phyloP scores from a whole-genome alignment of 92 coral and sea anemone species.

The Siderastrea radians region DNA sequence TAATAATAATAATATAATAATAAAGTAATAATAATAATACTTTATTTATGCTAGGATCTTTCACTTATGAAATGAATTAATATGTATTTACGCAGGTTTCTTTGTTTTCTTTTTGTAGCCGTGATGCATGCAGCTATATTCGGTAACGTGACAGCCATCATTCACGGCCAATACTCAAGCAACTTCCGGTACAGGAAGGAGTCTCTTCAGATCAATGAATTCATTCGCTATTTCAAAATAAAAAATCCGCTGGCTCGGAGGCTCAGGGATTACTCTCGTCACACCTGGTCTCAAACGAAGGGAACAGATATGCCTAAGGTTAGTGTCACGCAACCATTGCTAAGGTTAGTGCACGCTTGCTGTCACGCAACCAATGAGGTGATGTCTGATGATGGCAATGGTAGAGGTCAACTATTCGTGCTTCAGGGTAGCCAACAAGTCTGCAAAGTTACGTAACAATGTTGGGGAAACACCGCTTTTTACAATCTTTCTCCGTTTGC shows the following conservation, averaged over 20 bases:
- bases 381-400: neutral
- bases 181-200: slow-evolving; percentile 97
- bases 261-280: slow-evolving; percentile 95
- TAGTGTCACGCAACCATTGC: slow-evolving; percentile 22
- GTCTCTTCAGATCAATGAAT: slow-evolving; percentile 92
- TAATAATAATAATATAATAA: too few relatives aligned
- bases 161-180: slow-evolving; percentile 98
- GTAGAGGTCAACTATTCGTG: neutral
- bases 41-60: too few relatives aligned
- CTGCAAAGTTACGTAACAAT: too few relatives aligned
- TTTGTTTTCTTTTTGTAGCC: slow-evolving; percentile 64
- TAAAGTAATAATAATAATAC: too few relatives aligned
- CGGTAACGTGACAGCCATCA: slow-evolving; percentile 99
- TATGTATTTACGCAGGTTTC: too few relatives aligned
- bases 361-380: neutral
- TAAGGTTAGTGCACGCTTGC: slow-evolving; percentile 65
- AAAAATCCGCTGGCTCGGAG: slow-evolving; percentile 96
- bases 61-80: too few relatives aligned
- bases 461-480: too few relatives aligned
- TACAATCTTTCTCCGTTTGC: too few relatives aligned
- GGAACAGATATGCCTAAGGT: slow-evolving; percentile 98
- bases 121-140: slow-evolving; percentile 98
- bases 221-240: slow-evolving; percentile 90
- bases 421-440: neutral
- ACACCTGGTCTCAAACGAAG: slow-evolving; percentile 99